Percentiles rank a stretch among this genome's conserved stretches.
phyloP scores from a whole-genome alignment of 2,797 vertebrate species.

The Chaenodraco wilsoni region DNA sequence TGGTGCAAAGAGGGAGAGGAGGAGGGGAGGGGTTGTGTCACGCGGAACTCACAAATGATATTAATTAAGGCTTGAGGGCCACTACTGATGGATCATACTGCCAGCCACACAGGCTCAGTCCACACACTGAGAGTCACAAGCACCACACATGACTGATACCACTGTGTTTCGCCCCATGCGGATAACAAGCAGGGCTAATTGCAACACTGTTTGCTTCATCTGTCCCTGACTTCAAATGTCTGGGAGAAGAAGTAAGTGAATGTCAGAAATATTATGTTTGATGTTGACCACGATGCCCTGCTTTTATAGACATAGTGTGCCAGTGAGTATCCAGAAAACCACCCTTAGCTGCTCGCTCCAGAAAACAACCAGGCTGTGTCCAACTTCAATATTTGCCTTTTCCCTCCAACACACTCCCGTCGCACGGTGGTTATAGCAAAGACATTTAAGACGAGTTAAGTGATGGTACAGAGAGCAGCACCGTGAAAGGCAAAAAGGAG shows the following conservation, averaged over 20 bases:
- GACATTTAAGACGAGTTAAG: slow-evolving; percentile 65
- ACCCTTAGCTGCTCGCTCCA: slow-evolving; percentile 38
- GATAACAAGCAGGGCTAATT: slow-evolving; percentile 43
- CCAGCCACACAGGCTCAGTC: slow-evolving; percentile 69
- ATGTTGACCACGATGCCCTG: slow-evolving; percentile 31
- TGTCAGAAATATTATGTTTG: slow-evolving; percentile 37
- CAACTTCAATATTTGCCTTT: slow-evolving; percentile 78
- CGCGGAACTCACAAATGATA: slow-evolving; percentile 68
- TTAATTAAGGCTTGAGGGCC: slow-evolving; percentile 73
- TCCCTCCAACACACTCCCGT: slow-evolving; percentile 65
- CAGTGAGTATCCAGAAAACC: slow-evolving; percentile 39
- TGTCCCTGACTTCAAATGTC: slow-evolving; percentile 39
- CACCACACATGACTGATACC: slow-evolving; percentile 71
- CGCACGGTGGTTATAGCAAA: slow-evolving; percentile 41
- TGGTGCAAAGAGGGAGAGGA: slow-evolving; percentile 17
- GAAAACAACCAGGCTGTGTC: slow-evolving; percentile 58
- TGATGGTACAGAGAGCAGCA: slow-evolving; percentile 49
- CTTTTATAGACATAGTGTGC: slow-evolving; percentile 21
- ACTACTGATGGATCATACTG: slow-evolving; percentile 64
- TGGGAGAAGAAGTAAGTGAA: slow-evolving; percentile 18
- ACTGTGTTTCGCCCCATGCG: slow-evolving; percentile 22
- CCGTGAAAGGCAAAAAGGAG: slow-evolving; percentile 37
- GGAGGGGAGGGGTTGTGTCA: slow-evolving; percentile 48
- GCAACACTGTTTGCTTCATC: slow-evolving; percentile 34
- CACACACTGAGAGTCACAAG: slow-evolving; percentile 72